Base-by-base conservation (phyloP, 2,797 vertebrate species). In the Artibeus lituratus region DNA sequence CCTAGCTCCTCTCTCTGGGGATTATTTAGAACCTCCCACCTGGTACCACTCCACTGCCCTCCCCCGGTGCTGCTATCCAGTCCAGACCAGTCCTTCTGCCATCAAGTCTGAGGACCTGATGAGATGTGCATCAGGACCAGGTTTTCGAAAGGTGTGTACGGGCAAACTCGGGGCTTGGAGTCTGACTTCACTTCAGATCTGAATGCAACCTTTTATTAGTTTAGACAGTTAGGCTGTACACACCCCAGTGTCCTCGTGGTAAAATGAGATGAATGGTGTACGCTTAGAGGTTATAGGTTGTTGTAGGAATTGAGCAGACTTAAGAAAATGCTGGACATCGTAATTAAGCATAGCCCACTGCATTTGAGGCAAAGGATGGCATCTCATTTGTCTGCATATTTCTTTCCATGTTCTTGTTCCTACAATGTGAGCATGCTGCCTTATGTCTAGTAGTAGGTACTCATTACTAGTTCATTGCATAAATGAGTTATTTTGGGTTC, bases 401-500 rank as follows among this genome's bases (percentile, higher is more conserved):
- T 93, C 39, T 94, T 72, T 29, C 32, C n/a, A 10, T 72, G 8
- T 72, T 35, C 73, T 15, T 24, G 42, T 70, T 32, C 22, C 39
- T 62, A 19, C 51, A 3, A 14, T 2, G 22, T 26, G 65, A 39
- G 72, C 21, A n/a, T 0, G 0, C 49, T 73, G 47, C 53, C 73
- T 88, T 22, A 2, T 51, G n/a, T 59, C 9, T 22, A 53, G 12
- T 29, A 10, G 26, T n/a, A 37, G 47, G 39, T 65, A 32, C 22
- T 91, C 29, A n/a, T 77, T 55, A 24, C 11, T 35, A 39, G 62
- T 70, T 77, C 42, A 49, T 2, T 21, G 72, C 29, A 39, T 49
- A 86, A 62, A 62, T 10, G n/a, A 73, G 37, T 51, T 49, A 47
- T 86, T n/a, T 91, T 22, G 18, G 37, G 49, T 87, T 72, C 53